These are phyloP conservation scores for Trogon surrucura DNA, from an alignment of 2,113 vertebrate species.

Conservation along the genomic window DNA sequence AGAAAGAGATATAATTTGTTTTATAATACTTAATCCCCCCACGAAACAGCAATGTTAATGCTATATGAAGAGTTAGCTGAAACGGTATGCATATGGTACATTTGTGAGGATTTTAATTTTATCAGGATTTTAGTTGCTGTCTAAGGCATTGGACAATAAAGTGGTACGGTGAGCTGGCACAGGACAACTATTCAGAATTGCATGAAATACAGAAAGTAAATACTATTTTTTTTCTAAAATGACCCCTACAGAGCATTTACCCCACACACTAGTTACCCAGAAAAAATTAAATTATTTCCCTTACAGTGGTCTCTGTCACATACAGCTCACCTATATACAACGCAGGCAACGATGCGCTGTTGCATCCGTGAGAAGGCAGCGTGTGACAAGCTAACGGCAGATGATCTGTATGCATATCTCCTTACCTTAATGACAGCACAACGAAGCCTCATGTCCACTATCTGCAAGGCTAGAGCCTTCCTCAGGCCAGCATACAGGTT, in stretches of 20 bases:
- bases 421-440: not conserved
- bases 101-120: not conserved
- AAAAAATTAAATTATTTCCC: not conserved
- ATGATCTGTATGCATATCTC: not conserved
- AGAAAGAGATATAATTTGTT: not conserved
- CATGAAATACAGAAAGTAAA: not conserved
- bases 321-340: not conserved
- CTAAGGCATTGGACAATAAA: not conserved
- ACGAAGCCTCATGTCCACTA: not conserved
- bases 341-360: not conserved
- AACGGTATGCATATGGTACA: not conserved
- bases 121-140: not conserved
- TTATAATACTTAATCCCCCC: not conserved
- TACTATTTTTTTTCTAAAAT: not conserved
- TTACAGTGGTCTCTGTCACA: not conserved
- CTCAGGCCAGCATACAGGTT: constrained; percentile 20
- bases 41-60: not conserved
- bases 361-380: not conserved
- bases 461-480: not conserved
- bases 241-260: not conserved
- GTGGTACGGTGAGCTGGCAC: not conserved
- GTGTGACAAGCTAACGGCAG: not conserved
- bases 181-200: not conserved
- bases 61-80: not conserved
- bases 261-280: not conserved